phyloP scores from a whole-genome alignment of 2,797 vertebrate species.

The Ispidina picta region DNA sequence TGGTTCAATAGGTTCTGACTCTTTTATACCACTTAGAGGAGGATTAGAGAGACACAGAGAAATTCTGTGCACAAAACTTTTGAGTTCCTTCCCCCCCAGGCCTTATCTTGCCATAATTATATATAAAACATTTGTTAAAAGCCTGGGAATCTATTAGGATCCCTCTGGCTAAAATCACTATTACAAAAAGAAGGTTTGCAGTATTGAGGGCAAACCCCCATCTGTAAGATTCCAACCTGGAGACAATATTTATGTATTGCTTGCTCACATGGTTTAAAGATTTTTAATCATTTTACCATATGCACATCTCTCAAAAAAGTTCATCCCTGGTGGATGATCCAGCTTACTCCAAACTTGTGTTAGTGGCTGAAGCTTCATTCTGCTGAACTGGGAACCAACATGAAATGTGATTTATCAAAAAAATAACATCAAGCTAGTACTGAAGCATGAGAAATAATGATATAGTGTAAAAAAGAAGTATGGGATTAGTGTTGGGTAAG shows the following conservation, averaged over 20 bases:
- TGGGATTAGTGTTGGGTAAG: not conserved
- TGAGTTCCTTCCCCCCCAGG: not conserved
- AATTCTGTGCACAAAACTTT: not conserved
- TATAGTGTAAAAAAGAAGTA: not conserved
- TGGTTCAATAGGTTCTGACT: constrained; percentile 12
- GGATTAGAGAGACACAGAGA: not conserved
- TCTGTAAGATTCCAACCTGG: not conserved
- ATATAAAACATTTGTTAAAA: not conserved
- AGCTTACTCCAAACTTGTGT: not conserved
- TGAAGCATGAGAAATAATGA: not conserved
- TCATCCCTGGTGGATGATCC: not conserved
- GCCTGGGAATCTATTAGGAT: not conserved
- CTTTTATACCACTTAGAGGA: not conserved
- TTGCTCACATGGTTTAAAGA: not conserved
- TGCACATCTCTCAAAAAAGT: not conserved
- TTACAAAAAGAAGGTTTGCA: not conserved
- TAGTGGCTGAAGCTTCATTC: not conserved
- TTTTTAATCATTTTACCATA: not conserved
- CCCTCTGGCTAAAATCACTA: not conserved
- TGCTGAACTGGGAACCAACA: not conserved
- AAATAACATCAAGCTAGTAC: not conserved
- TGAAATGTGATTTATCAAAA: not conserved
- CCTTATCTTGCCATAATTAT: not conserved
- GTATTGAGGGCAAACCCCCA: not conserved
- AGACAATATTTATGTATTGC: not conserved